These are phyloP conservation scores for Melinopterus prodromus DNA, from an alignment of 2,888 invertebrate species.

Conservation along the genomic window DNA sequence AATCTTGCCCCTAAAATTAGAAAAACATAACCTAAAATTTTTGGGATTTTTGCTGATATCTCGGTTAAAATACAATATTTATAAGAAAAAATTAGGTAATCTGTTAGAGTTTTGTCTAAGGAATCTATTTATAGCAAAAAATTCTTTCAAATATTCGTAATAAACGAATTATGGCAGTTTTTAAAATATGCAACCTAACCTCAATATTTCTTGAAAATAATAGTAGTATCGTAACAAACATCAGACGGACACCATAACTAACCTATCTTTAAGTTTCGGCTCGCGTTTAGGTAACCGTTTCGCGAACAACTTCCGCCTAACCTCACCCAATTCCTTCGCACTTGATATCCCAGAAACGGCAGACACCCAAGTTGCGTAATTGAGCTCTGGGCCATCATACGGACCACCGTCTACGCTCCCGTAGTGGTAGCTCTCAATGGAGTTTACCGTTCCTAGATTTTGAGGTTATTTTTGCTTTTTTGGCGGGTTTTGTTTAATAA, in stretches of 20 bases:
- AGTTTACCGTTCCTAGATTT: constrained; percentile 73
- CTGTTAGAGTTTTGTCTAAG: not conserved
- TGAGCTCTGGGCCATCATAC: constrained; percentile 65
- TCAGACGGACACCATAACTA: not conserved
- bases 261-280: constrained; percentile 56
- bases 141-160: not conserved
- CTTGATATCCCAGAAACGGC: constrained; percentile 80
- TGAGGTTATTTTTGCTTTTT: not conserved
- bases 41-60: not conserved
- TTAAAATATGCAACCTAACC: not conserved
- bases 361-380: constrained; percentile 93
- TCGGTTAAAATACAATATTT: not conserved
- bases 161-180: not conserved
- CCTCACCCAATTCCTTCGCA: constrained; percentile 66
- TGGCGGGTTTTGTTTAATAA: not conserved
- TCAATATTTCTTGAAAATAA: not conserved
- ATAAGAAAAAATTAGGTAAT: not conserved
- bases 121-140: not conserved
- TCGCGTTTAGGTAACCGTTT: constrained; percentile 68
- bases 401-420: constrained; percentile 50
- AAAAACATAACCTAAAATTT: constrained; percentile 10
- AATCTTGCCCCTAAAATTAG: constrained; percentile 32
- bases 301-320: constrained; percentile 75
- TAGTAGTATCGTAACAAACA: not conserved
- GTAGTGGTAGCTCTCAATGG: constrained; percentile 76